Conservation (phyloP, 2,888 invertebrate genomes). For the Platycheirus rosarum region DNA sequence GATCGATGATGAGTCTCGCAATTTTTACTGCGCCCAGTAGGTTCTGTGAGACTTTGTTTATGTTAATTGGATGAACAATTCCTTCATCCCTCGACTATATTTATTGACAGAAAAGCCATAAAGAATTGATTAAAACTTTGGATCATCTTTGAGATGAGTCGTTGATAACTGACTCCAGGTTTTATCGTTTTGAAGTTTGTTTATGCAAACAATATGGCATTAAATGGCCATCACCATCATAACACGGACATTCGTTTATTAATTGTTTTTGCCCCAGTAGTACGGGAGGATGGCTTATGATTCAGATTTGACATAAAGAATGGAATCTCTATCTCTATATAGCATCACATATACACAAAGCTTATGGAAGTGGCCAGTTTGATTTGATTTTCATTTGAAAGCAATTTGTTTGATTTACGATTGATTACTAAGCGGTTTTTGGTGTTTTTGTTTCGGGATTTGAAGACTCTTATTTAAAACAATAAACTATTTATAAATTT, state of each 20-base stretch:
- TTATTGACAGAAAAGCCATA: slow-evolving; percentile 68
- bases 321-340: not conserved
- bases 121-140: slow-evolving; percentile 71
- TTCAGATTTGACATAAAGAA: not conserved
- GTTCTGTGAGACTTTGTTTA: slow-evolving; percentile 62
- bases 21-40: slow-evolving; percentile 25
- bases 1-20: slow-evolving; percentile 69
- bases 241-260: slow-evolving; percentile 67
- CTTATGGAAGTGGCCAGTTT: not conserved
- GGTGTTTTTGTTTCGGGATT: slow-evolving; percentile 74
- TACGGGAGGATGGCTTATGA: slow-evolving; percentile 50
- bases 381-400: slow-evolving; percentile 3
- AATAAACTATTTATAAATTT: not conserved
- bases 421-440: slow-evolving; percentile 9
- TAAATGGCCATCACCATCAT: slow-evolving; percentile 58
- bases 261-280: slow-evolving; percentile 65
- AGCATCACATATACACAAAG: not conserved
- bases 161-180: slow-evolving; percentile 17
- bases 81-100: slow-evolving; percentile 56
- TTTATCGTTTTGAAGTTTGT: slow-evolving; percentile 63
- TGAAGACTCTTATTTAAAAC: not conserved
- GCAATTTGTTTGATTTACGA: slow-evolving; percentile 8
- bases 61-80: slow-evolving; percentile 61
- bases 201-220: slow-evolving; percentile 73
- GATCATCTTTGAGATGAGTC: slow-evolving; percentile 22